A percentile compares a stretch with the other conserved stretches of the same genome.
These are phyloP conservation scores for Arvicanthis niloticus DNA, from an alignment of 2,113 vertebrate genomes.

Conservation along the genomic window DNA sequence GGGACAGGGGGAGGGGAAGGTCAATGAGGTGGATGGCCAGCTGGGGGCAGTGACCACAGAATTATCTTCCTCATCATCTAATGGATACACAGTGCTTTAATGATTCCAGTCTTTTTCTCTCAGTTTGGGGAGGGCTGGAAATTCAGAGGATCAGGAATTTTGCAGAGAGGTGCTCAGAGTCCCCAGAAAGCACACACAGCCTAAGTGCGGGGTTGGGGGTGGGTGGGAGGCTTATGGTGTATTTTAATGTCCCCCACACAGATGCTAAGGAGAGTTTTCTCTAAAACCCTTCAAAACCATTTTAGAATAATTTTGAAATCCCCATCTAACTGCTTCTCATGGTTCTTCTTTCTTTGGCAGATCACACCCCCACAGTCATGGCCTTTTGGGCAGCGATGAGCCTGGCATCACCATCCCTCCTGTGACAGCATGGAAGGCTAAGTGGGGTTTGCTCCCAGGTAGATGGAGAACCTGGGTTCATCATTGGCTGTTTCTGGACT, in stretches of 20 bases:
- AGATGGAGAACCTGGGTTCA: not conserved
- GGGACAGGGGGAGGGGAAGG: too few relatives aligned
- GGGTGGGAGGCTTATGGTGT: not conserved
- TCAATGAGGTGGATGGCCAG: not conserved
- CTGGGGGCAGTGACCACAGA: not conserved
- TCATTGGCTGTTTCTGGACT: not conserved
- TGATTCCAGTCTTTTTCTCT: not conserved
- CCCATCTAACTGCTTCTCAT: not conserved
- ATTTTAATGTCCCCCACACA: slow-evolving; percentile 52
- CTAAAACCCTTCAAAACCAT: slow-evolving; percentile 46
- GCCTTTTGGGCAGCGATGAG: not conserved
- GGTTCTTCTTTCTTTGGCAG: not conserved
- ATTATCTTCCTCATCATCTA: not conserved
- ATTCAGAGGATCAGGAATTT: slow-evolving; percentile 6
- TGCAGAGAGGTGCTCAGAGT: not conserved
- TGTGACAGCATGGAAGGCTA: not conserved
- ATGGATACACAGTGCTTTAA: not conserved
- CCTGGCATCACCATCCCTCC: not conserved
- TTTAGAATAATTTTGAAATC: slow-evolving; percentile 55
- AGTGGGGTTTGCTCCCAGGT: not conserved
- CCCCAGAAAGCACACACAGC: not conserved
- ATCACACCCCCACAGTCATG: not conserved
- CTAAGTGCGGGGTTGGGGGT: not conserved
- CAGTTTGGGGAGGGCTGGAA: slow-evolving; percentile 1
- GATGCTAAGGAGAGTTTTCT: slow-evolving; percentile 29